Percentiles rank a stretch among this genome's conserved stretches.
phyloP scores from a whole-genome alignment of 1,140 invertebrate genomes.

The Eufriesea mexicana region DNA sequence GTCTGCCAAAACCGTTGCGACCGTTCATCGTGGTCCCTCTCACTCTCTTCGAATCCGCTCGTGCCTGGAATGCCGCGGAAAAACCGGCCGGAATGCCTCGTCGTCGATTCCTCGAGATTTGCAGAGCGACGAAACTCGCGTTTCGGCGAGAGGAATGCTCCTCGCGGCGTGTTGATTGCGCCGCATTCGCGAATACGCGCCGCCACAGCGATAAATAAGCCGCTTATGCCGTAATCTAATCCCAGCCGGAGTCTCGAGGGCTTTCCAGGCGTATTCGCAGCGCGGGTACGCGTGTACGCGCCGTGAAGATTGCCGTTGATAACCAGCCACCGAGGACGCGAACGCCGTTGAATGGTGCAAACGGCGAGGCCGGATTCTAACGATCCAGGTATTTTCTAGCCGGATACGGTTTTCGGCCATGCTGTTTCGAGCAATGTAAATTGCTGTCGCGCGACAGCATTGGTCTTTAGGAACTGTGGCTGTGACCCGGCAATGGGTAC shows the following conservation, averaged over 20 bases:
- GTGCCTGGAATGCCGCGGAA: not conserved
- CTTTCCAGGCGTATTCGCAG: conserved; percentile 2
- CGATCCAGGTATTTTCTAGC: not conserved
- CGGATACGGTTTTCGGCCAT: not conserved
- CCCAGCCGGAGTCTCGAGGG: not conserved
- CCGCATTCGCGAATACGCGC: conserved; percentile 28
- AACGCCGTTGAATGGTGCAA: not conserved
- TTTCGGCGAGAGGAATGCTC: conserved; percentile 26
- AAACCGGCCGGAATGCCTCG: not conserved
- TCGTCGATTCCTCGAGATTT: not conserved
- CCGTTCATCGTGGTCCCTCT: not conserved
- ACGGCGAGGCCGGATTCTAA: not conserved
- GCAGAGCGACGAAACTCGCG: not conserved
- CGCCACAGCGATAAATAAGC: conserved; percentile 65
- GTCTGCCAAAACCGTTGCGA: not conserved
- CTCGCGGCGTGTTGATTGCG: conserved; percentile 43
- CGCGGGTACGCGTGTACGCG: conserved; percentile 37
- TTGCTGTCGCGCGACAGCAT: no score
- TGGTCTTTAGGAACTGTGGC: no score
- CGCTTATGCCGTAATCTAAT: conserved; percentile 68
- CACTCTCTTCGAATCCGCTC: not conserved
- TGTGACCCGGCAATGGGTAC: no score
- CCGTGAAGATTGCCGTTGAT: conserved; percentile 52
- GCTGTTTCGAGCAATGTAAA: no score
- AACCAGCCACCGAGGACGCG: conserved; percentile 13